Evolutionary conservation across 1,140 invertebrate species (phyloP).

Genomic region (Microplitis mediator): DNA sequence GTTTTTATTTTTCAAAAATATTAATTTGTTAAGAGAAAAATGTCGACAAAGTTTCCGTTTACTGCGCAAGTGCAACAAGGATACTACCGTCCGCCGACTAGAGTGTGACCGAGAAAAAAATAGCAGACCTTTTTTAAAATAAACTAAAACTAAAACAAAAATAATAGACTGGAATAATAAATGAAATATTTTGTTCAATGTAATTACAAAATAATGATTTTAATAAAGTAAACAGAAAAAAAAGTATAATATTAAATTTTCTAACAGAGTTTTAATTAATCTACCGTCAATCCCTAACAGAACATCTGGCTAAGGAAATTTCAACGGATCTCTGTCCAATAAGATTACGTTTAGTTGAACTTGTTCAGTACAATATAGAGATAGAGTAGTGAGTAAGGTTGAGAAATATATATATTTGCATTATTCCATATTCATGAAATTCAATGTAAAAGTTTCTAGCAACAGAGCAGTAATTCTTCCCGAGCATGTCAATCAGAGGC

Average conservation of each 20-base stretch:
- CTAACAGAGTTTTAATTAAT: background rate
- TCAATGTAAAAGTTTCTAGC: slow-evolving; percentile 30
- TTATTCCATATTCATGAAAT: slow-evolving; percentile 37
- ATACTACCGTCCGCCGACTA: no score
- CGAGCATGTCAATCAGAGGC: slow-evolving; percentile 31
- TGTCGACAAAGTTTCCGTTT: no score
- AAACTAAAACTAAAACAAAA: no score
- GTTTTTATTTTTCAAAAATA: no score
- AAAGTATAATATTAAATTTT: background rate
- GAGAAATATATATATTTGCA: slow-evolving; percentile 22
- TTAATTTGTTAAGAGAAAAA: no score
- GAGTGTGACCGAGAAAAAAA: no score
- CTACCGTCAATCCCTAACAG: background rate
- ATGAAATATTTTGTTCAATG: no score
- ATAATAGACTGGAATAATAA: no score
- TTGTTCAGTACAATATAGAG: slow-evolving; percentile 30
- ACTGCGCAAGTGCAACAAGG: no score
- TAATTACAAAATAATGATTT: no score
- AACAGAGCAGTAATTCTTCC: slow-evolving; percentile 29
- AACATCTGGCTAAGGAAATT: slow-evolving; percentile 35
- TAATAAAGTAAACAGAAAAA: no score
- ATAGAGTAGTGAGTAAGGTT: background rate
- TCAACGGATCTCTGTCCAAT: slow-evolving; percentile 33
- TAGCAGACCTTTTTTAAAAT: no score
- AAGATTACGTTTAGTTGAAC: slow-evolving; percentile 37